phyloP scores from a whole-genome alignment of 2,113 vertebrate genomes.

The Smithornis capensis region DNA sequence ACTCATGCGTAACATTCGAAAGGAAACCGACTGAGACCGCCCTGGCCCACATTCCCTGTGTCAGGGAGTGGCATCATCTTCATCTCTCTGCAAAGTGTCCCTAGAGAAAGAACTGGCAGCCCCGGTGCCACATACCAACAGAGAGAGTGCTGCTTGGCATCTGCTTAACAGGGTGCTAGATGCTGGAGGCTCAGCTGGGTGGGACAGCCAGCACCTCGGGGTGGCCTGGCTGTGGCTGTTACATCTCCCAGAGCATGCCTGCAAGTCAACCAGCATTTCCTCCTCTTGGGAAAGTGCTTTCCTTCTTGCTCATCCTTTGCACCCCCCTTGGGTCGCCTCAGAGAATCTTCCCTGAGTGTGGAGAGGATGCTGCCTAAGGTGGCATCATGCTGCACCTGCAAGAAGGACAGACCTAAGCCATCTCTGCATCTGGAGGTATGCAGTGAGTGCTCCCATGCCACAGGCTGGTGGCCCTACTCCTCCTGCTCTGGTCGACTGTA shows the following conservation, averaged over 20 bases:
- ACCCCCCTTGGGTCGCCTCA: rapidly evolving
- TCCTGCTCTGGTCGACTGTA: neutral
- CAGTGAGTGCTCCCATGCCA: neutral
- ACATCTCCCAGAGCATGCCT: rapidly evolving
- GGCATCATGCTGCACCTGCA: neutral
- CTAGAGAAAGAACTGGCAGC: neutral
- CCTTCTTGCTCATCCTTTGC: neutral
- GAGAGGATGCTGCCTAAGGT: neutral
- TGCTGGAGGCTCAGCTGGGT: neutral
- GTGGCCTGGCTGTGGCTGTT: neutral
- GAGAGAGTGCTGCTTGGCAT: neutral
- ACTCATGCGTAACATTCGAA: neutral
- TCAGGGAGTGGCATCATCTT: neutral
- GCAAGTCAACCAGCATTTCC: neutral
- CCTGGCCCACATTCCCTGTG: neutral
- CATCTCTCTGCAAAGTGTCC: neutral
- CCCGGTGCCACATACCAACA: rapidly evolving
- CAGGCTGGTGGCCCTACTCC: neutral
- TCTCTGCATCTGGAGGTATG: neutral
- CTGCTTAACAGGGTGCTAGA: neutral
- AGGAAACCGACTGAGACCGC: conserved; percentile 12
- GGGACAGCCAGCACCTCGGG: neutral
- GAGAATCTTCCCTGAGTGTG: neutral
- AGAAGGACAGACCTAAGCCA: neutral
- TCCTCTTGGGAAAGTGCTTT: neutral